Evolutionary conservation across 2,797 vertebrate species (phyloP), one percentile per base, ranked within the genome.

Genomic region (Moxostoma hubbsi): DNA sequence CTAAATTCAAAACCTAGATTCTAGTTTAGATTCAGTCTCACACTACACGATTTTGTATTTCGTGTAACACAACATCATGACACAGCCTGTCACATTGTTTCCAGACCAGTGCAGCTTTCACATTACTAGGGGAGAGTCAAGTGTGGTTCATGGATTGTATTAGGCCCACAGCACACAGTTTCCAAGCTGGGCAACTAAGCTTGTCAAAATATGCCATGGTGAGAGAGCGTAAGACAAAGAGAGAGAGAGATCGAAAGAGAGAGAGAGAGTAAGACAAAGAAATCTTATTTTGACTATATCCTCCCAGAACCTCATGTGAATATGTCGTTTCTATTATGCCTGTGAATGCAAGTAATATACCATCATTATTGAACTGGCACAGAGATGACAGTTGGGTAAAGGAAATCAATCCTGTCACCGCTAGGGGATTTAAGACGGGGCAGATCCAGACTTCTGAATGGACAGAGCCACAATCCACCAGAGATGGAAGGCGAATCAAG

Each of bases 371-470:
- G 74, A 85, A 67, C 54, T 76, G 61, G 73, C 69, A 50, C 54
- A 76, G 83, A 84, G 36, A 36, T 4, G 36, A 36, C 3, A 36
- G 36, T 36, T 36, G 36, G 36, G 36, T 36, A 36, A 36, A 36
- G 36, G 36, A 89, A 90, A 92, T 92, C 87, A 91, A 83, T 90
- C 86, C 84, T 85, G 79, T 57, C 69, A 82, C 80, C 75, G 79
- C 88, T 90, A 89, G 83, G 62, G 84, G 88, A 83, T 87, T 78
- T 85, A 82, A 87, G 84, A 90, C 88, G 89, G 86, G 88, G 71
- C 84, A 15, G 51, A 86, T 62, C 70, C 67, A 15, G 82, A 84
- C 81, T 63, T 6, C 47, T 62, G 9, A 15, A 6, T 36, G 36
- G 36, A 53, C 36, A 74, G 47, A 66, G 36, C 1, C 51, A 74